Base-by-base conservation (phyloP, 2,888 invertebrate species). In the Pachycephus smyrnensis region DNA sequence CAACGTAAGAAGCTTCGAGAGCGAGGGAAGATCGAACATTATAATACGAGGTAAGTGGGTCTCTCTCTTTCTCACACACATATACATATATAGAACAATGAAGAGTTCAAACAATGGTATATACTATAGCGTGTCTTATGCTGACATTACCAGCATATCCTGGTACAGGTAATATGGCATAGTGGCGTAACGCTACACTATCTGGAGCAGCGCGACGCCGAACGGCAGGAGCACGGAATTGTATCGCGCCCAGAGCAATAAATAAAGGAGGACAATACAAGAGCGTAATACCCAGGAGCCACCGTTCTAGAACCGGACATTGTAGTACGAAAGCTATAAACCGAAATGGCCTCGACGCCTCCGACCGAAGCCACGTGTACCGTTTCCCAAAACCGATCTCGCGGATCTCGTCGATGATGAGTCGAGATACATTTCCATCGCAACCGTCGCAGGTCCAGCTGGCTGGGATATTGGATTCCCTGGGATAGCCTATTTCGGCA, bases 181-280 rank as follows among this genome's bases (percentile, higher is more conserved):
- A 37, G 37, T 37, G 37, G 4, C 37, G 15, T 4, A 40, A 40
- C 15, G 40, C 40, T 40, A 6, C 40, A 15, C 40, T 15, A 40
- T 15, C 15, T 15, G 71, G 11, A 9, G 71, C 71, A 71, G 31
- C 71, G 71, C 71, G 71, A 69, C 35, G n/a, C 75, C 68, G 33
- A 68, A 76, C 71, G 40, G 75, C 73, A 75, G 77, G 75, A 77
- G 69, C 75, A 75, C 68, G 77, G 82, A 83, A 85, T 83, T 80
- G 85, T 83, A 82, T 83, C 80, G 76, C 73, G 75, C 76, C 80
- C 79, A 36, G n/a, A 76, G 80, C 82, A 78, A 86, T 86, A 86
- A 85, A 86, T 86, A 86, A 86, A 73, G 79, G 80, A 76, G 86
- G 83, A 85, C 86, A 86, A 85, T 86, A 80, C 79, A 80, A 84